Base-by-base conservation (phyloP, 2,797 vertebrate genomes). In the Semaprochilodus insignis region DNA sequence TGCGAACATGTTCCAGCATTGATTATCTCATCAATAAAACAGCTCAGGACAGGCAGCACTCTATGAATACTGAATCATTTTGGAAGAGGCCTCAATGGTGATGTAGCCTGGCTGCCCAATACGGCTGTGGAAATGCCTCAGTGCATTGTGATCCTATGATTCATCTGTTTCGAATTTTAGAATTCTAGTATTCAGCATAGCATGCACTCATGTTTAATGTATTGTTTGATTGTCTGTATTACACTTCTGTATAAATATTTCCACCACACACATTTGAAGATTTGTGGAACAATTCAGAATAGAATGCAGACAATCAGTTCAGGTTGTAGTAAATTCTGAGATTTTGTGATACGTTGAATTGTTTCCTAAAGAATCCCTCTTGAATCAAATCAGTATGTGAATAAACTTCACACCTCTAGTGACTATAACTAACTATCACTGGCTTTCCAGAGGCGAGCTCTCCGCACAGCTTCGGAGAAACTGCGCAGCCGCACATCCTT, bases 401-500 rank as follows among this genome's bases (percentile, higher is more conserved):
- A 27, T 2, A 10, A 62, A 23, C 4, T 62, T 69, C 8, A 48
- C 19, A 48, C 21, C 5, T 10, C 25, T 71, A 7, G 27, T 48
- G 48, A 78, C 19, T 27, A 10, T 40, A 23, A 40, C 76, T 16
- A 15, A 54, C 17, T 60, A 63, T 72, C 27, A 40, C 23, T 73
- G 23, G n/a, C 17, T 65, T 63, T 77, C 34, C 94, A 99, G 98
- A 95, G 98, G 81, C 91, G 98, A 86, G 97, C 98, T 2, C 85
- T 99, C 92, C 94, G 98, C 82, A 99, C 96, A 2, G 96, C 97
- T 14, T 97, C 98, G 0, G 98, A 99, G 90, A 99, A 99, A 91
- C 92, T 97, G 91, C 94, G 96, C 89, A 98, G 95, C 86, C 96
- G 97, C 81, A 97, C 97, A 0, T 99, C 98, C 19, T 97, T 99